Conservation (phyloP, 2,113 vertebrate genomes). For the Calidris pygmaea region DNA sequence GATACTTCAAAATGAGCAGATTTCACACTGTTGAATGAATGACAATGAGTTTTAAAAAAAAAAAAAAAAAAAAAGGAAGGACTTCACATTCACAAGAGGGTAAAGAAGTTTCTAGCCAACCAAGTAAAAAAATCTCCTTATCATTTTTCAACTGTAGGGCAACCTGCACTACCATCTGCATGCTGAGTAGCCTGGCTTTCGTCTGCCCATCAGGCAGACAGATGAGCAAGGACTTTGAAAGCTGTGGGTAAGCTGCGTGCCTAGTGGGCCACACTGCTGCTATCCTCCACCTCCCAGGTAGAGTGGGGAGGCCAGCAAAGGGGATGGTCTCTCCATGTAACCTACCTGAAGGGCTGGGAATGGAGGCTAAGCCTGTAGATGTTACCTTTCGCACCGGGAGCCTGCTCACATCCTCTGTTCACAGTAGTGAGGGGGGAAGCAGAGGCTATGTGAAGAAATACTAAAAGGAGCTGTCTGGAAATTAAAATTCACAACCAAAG, state of each 20-base stretch:
- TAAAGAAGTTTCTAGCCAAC: slow-evolving; percentile 37
- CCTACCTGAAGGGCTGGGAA: neutral
- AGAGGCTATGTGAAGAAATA: neutral
- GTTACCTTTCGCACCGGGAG: neutral
- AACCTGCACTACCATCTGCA: slow-evolving; percentile 51
- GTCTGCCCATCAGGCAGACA: neutral
- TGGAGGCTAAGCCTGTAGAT: neutral
- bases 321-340: neutral
- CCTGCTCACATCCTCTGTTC: neutral
- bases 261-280: neutral
- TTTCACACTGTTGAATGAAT: neutral
- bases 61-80: neutral
- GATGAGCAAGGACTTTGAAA: neutral
- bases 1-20: slow-evolving; percentile 8
- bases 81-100: neutral
- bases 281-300: neutral
- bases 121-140: slow-evolving; percentile 30
- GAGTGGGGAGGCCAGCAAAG: neutral
- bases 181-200: slow-evolving; percentile 45
- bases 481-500: slow-evolving; percentile 63
- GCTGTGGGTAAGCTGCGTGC: neutral
- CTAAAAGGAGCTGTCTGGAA: slow-evolving; percentile 39
- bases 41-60: neutral
- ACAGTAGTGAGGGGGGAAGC: neutral
- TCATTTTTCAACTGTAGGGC: slow-evolving; percentile 45